Evolutionary conservation across 1,140 invertebrate genomes (phyloP).

Genomic region (Drosophila saltans): DNA sequence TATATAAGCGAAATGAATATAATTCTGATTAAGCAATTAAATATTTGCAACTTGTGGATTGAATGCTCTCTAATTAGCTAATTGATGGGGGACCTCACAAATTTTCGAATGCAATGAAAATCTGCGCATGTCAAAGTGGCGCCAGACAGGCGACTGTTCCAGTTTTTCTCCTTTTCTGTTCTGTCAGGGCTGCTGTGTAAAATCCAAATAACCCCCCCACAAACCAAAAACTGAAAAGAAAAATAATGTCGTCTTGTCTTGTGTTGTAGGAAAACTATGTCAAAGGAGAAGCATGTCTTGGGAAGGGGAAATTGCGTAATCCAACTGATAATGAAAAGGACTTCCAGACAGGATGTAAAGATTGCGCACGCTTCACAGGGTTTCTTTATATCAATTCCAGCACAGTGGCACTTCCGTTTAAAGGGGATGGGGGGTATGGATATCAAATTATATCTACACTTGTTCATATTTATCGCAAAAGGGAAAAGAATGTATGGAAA

Average conservation of each 20-base stretch:
- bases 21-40: conserved; percentile 21
- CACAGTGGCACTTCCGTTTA: conserved; percentile 60
- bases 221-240: not conserved
- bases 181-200: conserved; percentile 25
- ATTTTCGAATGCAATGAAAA: conserved; percentile 30
- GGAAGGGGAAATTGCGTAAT: conserved; percentile 67
- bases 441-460: conserved; percentile 63
- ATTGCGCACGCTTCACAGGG: conserved; percentile 57
- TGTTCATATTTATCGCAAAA: conserved; percentile 13
- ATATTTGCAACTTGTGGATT: conserved; percentile 31
- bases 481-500: conserved; percentile 5
- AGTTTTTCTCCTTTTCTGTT: conserved; percentile 51
- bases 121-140: conserved; percentile 75
- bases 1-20: not conserved
- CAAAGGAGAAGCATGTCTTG: conserved; percentile 24
- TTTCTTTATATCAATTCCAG: conserved; percentile 36
- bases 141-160: conserved; percentile 74
- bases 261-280: conserved; percentile 60
- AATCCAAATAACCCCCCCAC: conserved; percentile 4
- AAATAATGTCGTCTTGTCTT: not conserved
- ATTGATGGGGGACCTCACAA: conserved; percentile 49
- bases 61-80: conserved; percentile 65
- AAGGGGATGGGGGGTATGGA: not conserved
- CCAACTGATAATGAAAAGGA: conserved; percentile 66
- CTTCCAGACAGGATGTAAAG: conserved; percentile 58